phyloP scores from a whole-genome alignment of 2,888 invertebrate genomes.

The Pseudoips prasinana region DNA sequence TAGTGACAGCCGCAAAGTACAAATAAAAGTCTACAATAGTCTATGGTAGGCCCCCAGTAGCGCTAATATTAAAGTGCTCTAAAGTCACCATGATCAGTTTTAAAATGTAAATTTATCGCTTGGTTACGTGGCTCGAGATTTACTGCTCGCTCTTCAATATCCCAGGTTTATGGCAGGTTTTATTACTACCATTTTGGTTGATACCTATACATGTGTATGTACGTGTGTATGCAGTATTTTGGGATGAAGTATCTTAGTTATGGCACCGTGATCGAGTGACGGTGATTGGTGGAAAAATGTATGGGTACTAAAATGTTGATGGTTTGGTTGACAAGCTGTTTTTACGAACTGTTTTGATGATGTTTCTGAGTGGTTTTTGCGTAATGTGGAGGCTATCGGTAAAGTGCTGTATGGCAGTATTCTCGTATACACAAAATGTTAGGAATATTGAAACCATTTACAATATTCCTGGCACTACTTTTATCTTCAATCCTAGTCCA shows the following conservation, averaged over 20 bases:
- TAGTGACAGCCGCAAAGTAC: no score
- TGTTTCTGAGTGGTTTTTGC: no score
- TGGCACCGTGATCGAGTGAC: constrained; percentile 18
- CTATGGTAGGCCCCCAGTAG: no score
- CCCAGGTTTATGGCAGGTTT: constrained; percentile 23
- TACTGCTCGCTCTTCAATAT: constrained; percentile 28
- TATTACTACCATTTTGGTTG: constrained; percentile 8
- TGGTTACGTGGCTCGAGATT: constrained; percentile 28
- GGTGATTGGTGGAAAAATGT: constrained; percentile 11
- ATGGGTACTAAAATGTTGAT: constrained; percentile 15
- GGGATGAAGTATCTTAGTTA: constrained; percentile 13
- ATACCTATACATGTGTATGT: no score
- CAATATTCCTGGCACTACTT: no score
- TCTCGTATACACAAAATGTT: no score
- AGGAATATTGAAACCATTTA: no score
- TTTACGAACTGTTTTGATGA: background rate
- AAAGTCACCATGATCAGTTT: constrained; percentile 37
- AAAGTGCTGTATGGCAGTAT: no score
- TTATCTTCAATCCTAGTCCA: no score
- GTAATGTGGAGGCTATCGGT: no score
- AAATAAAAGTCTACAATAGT: no score
- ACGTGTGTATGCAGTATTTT: constrained; percentile 22
- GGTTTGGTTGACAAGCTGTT: background rate
- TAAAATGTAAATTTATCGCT: constrained; percentile 37
- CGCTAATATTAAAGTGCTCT: constrained; percentile 36